These are phyloP conservation scores for Leucoma salicis DNA, from an alignment of 2,888 invertebrate genomes.

Conservation along the genomic window DNA sequence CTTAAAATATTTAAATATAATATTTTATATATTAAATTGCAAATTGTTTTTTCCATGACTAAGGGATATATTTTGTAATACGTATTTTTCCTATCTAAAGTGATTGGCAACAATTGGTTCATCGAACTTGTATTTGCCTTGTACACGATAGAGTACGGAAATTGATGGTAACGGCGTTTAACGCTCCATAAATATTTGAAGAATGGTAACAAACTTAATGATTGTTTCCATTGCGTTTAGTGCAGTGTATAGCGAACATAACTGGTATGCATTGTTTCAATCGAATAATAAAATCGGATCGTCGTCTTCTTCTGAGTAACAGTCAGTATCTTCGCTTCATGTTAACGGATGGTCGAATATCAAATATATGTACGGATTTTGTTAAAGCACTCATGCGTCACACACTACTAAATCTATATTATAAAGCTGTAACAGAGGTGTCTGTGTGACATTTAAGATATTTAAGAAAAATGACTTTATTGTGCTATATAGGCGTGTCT, in stretches of 20 bases:
- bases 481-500: no score
- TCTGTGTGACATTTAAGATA: no score
- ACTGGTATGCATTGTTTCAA: neutral
- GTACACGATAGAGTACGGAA: neutral
- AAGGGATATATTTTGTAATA: neutral
- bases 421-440: no score
- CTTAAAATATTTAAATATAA: neutral
- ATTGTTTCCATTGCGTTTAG: neutral
- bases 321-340: no score
- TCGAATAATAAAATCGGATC: neutral
- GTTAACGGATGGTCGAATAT: no score
- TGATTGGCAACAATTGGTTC: constrained; percentile 13
- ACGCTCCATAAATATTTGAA: neutral
- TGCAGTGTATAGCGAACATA: neutral
- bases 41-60: neutral
- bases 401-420: no score
- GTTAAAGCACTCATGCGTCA: no score
- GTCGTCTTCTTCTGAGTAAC: neutral
- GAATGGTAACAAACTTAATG: neutral
- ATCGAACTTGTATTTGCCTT: constrained; percentile 5
- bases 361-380: no score
- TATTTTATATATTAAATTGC: neutral
- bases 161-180: neutral
- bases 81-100: constrained; percentile 5
- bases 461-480: no score